Evolutionary conservation across 2,113 vertebrate species (phyloP).

Genomic region (Puffinus mauretanicus): DNA sequence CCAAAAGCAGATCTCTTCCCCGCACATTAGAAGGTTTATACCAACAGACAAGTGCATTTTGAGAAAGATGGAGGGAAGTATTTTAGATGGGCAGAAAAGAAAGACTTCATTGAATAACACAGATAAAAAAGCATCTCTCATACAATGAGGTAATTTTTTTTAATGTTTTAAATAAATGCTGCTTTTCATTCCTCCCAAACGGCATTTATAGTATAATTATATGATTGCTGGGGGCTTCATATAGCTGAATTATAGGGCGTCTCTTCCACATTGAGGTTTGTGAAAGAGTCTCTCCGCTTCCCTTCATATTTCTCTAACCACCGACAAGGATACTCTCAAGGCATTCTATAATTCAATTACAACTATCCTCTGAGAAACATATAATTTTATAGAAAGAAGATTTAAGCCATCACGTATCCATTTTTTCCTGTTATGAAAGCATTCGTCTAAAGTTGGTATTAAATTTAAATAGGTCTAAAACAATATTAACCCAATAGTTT

Average conservation of each 20-base stretch:
- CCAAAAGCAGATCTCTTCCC: neutral
- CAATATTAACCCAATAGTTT: slow-evolving; percentile 51
- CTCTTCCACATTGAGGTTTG: slow-evolving; percentile 59
- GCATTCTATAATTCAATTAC: slow-evolving; percentile 78
- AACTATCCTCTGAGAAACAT: slow-evolving; percentile 75
- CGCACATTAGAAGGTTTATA: neutral
- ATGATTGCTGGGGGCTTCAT: slow-evolving; percentile 72
- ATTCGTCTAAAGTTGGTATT: slow-evolving; percentile 68
- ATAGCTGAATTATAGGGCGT: slow-evolving; percentile 76
- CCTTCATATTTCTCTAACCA: slow-evolving; percentile 70
- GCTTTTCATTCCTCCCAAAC: slow-evolving; percentile 66
- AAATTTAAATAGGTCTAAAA: slow-evolving; percentile 68
- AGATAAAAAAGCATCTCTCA: neutral
- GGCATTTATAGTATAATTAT: slow-evolving; percentile 71
- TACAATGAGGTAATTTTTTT: slow-evolving; percentile 39
- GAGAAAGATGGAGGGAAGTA: neutral
- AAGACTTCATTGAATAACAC: slow-evolving; percentile 24
- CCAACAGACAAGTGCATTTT: neutral
- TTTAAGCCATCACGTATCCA: slow-evolving; percentile 69
- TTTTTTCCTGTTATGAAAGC: slow-evolving; percentile 71
- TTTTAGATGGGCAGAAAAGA: slow-evolving; percentile 2
- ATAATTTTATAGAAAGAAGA: slow-evolving; percentile 74
- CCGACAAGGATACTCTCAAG: slow-evolving; percentile 71
- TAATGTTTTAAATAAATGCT: slow-evolving; percentile 68
- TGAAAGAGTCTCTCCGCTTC: slow-evolving; percentile 60